phyloP scores from a whole-genome alignment of 2,888 invertebrate genomes.

The Philereme transversata region DNA sequence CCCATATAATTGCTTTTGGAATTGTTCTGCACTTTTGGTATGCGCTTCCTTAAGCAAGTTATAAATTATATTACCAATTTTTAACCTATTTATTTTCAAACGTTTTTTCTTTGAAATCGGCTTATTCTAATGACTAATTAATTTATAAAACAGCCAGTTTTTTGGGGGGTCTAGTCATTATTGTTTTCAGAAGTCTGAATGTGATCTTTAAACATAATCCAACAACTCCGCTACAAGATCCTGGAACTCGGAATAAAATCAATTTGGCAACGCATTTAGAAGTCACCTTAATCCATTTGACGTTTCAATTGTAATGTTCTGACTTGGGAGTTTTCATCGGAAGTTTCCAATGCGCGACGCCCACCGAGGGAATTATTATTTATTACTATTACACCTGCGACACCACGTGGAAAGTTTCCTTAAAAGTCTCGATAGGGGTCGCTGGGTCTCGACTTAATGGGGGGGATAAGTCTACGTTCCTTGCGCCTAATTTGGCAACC shows the following conservation, averaged over 20 bases:
- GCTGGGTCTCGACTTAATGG: constrained; percentile 61
- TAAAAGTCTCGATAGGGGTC: constrained; percentile 57
- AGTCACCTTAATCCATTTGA: constrained; percentile 26
- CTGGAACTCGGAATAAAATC: constrained; percentile 14
- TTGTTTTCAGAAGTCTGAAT: constrained; percentile 11
- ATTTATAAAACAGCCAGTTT: neutral
- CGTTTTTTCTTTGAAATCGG: neutral
- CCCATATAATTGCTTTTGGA: constrained; percentile 49
- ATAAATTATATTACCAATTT: neutral
- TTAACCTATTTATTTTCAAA: neutral
- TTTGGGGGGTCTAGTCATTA: constrained; percentile 2
- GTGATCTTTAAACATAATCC: constrained; percentile 5
- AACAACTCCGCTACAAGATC: neutral
- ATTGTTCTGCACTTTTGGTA: constrained; percentile 33
- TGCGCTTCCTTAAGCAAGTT: constrained; percentile 15
- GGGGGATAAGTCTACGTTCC: constrained; percentile 75
- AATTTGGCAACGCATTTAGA: constrained; percentile 25
- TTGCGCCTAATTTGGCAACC: constrained; percentile 84
- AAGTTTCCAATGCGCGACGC: constrained; percentile 52
- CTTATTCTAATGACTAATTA: neutral
- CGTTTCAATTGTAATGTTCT: constrained; percentile 46
- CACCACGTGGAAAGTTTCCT: constrained; percentile 68
- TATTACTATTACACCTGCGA: constrained; percentile 68
- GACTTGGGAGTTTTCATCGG: constrained; percentile 37
- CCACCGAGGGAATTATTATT: constrained; percentile 53